Base-by-base conservation (phyloP, 2,113 vertebrate species). In the Ondatra zibethicus region DNA sequence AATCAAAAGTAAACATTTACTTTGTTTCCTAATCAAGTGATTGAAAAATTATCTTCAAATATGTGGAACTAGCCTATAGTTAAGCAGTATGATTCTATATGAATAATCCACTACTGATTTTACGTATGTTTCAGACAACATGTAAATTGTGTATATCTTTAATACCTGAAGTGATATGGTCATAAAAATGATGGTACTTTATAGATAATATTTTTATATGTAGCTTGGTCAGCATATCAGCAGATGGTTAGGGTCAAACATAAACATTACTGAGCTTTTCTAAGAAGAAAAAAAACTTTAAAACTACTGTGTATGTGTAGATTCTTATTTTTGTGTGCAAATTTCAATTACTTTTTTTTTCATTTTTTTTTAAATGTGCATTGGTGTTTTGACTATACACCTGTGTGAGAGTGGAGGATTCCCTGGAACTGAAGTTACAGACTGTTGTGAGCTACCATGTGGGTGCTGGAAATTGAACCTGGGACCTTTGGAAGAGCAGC, bases 31-130 rank as follows among this genome's bases (percentile, higher is more conserved):
- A 92, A 68, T 95, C 89, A 90, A 66, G 39, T 81, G 9, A 95
- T 61, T 88, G 16, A 95, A 63, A 90, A 16, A 73, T 80, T 94
- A 88, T 96, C 29, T 36, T 96, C 76, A 92, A 93, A 73, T 93
- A 73, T 77, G 77, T 91, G 23, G 25, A 96, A 23, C 27, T 93
- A 85, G 73, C 42, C 36, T 92, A 25, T 27, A 27, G 39, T 23
- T 78, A 93, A 73, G 17, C 36, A 77, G 2, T 89, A 25, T 88
- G 50, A 88, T 84, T 92, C 58, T 85, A 2, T 88, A 1, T 93
- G 77, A 36, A 92, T 92, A 94, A 80, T 80, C 9, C 31, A 58
- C 3, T 85, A 16, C 75, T 89, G 52, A 78, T 94, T 93, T 92
- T 88, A 91, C 29, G 66, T 81, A 58, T 55, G 14, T 93, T 76